A percentile compares a stretch with the other conserved stretches of the same genome.
These are phyloP conservation scores for Thinocorus orbignyianus DNA, from an alignment of 2,113 vertebrate species.

Conservation along the genomic window DNA sequence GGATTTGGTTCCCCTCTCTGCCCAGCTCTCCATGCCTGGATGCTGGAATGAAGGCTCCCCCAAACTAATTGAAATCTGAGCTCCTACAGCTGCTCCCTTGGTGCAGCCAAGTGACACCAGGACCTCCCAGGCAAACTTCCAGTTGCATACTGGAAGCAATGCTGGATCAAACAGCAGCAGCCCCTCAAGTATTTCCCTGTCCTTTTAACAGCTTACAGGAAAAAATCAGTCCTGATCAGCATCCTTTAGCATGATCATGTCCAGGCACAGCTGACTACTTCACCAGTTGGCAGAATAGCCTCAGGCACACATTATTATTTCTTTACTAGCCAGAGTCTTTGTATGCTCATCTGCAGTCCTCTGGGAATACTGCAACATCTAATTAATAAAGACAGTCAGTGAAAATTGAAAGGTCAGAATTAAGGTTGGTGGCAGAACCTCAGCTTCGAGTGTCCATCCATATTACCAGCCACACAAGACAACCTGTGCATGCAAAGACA, in stretches of 20 bases:
- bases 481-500: background rate
- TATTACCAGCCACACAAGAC: background rate
- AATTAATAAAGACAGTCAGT: background rate
- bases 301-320: background rate
- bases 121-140: background rate
- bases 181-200: background rate
- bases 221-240: background rate
- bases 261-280: background rate
- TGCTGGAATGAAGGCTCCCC: background rate
- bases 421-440: background rate
- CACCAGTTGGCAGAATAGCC: background rate
- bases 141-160: background rate
- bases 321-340: background rate
- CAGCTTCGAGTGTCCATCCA: background rate
- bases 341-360: background rate
- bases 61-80: background rate
- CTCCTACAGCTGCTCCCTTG: background rate
- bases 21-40: rapidly evolving
- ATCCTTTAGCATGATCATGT: background rate
- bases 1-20: background rate
- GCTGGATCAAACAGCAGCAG: background rate
- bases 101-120: background rate
- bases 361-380: background rate
- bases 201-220: background rate
- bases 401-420: constrained; percentile 12